phyloP scores from a whole-genome alignment of 2,888 invertebrate genomes.

The Caradrina kadenii region DNA sequence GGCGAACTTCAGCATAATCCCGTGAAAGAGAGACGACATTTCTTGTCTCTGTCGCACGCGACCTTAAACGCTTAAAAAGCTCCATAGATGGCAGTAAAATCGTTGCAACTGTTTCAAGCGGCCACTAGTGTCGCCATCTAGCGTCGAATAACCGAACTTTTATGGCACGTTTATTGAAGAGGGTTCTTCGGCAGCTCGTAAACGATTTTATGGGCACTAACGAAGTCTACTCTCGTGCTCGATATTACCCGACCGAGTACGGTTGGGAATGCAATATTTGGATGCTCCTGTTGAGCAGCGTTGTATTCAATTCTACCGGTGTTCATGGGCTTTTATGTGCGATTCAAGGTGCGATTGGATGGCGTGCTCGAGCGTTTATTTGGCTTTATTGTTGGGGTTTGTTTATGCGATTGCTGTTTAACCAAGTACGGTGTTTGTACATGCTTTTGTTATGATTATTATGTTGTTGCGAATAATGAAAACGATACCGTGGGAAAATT shows the following conservation, averaged over 20 bases:
- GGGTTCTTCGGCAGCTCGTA: constrained; percentile 90
- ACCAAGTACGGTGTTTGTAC: constrained; percentile 89
- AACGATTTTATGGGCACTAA: constrained; percentile 90
- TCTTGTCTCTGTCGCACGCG: constrained; percentile 71
- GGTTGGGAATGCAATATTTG: constrained; percentile 87
- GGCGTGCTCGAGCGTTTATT: constrained; percentile 90
- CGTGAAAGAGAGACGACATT: constrained; percentile 67
- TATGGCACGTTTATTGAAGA: constrained; percentile 90
- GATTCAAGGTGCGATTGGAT: constrained; percentile 91
- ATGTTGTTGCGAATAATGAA: constrained; percentile 87
- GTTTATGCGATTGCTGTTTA: constrained; percentile 91
- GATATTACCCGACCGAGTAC: constrained; percentile 88
- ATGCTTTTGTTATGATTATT: constrained; percentile 90
- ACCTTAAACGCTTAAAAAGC: constrained; percentile 87
- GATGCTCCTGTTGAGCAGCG: constrained; percentile 86
- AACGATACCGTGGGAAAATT: constrained; percentile 80
- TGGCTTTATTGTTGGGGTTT: constrained; percentile 91
- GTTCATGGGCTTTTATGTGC: constrained; percentile 90
- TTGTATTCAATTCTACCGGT: constrained; percentile 89
- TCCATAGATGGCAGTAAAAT: constrained; percentile 90
- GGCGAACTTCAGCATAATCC: constrained; percentile 73
- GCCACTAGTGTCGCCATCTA: constrained; percentile 90
- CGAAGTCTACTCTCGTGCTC: constrained; percentile 88
- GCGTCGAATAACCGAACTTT: constrained; percentile 89
- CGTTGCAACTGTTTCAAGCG: constrained; percentile 86